Base-by-base conservation (phyloP, 37 sponge, comb jelly and placozoan genomes). In the Mnemiopsis leidyi region DNA sequence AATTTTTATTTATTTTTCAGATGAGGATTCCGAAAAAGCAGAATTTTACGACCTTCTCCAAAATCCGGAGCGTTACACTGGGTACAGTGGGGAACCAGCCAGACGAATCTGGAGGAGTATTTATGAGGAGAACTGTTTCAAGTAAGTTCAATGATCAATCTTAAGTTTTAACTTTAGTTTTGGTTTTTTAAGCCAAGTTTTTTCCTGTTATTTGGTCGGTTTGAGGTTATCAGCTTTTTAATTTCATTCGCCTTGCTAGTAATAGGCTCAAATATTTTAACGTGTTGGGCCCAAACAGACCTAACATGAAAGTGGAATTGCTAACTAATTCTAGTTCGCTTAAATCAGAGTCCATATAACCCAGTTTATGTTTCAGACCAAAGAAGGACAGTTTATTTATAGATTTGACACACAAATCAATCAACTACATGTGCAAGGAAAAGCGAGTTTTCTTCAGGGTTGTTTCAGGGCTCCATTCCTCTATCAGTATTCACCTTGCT, bases 121-220 rank as follows among this genome's bases (percentile, higher is more conserved):
- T 73, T 97, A 99, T 71, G 90, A 96, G 16, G 99, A 99, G 40
- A 99, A 99, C 94, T 99, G 99, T 82, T 99, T 99, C 94, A 94
- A 94, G 98, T 96, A 30, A 61, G 76, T 79, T 90, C 32, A 23
- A 29, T n/a, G 38, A 21, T 67, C 20, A 67, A 21, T 67, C 18
- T 67, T 20, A 67, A 21, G 68, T 67, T 67, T 20, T 67, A 67
- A 67, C 68, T 20, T 20, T 67, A 13, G 18, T 67, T 67, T 67
- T 21, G 20, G 68, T 67, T 67, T 67, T 67, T 67, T 21, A 67
- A 67, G n/a, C n/a, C n/a, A n/a, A n/a, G n/a, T n/a, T n/a, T n/a
- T n/a, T n/a, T n/a, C n/a, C n/a, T n/a, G n/a, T n/a, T n/a, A n/a
- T n/a, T n/a, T n/a, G n/a, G n/a, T n/a, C n/a, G n/a, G n/a, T n/a